phyloP scores from a whole-genome alignment of 2,888 invertebrate genomes.

The Hyppa rectilinea region DNA sequence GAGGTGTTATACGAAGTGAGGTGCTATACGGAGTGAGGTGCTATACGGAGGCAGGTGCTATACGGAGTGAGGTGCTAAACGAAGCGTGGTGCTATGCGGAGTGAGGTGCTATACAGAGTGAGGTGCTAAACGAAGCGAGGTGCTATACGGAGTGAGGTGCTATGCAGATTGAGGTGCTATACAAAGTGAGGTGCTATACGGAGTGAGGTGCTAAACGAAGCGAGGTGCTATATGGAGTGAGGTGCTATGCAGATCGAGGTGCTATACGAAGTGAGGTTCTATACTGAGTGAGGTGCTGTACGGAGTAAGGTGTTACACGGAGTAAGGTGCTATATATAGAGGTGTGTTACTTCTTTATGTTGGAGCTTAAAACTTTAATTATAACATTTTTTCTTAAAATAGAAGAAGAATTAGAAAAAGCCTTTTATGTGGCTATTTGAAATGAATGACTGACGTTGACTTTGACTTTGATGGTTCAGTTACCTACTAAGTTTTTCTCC shows the following conservation, averaged over 20 bases:
- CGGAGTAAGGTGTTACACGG: background rate
- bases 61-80: background rate
- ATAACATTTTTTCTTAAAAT: background rate
- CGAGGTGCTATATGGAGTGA: background rate
- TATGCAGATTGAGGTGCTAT: no score
- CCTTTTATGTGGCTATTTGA: no score
- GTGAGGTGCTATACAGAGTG: background rate
- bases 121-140: no score
- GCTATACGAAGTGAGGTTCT: background rate
- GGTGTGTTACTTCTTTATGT: slow-evolving; percentile 3
- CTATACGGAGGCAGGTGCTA: background rate
- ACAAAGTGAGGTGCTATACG: background rate
- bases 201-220: no score
- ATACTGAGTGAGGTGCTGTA: background rate
- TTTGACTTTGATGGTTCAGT: no score
- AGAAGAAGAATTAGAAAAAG: no score
- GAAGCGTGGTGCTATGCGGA: background rate
- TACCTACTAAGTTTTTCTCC: background rate
- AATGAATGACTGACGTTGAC: no score
- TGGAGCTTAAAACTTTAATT: background rate
- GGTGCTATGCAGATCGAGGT: no score
- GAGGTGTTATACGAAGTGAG: background rate
- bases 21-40: background rate
- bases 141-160: background rate
- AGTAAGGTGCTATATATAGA: background rate